Evolutionary conservation across 2,888 invertebrate genomes (phyloP).

Genomic region (Andrena fulva): DNA sequence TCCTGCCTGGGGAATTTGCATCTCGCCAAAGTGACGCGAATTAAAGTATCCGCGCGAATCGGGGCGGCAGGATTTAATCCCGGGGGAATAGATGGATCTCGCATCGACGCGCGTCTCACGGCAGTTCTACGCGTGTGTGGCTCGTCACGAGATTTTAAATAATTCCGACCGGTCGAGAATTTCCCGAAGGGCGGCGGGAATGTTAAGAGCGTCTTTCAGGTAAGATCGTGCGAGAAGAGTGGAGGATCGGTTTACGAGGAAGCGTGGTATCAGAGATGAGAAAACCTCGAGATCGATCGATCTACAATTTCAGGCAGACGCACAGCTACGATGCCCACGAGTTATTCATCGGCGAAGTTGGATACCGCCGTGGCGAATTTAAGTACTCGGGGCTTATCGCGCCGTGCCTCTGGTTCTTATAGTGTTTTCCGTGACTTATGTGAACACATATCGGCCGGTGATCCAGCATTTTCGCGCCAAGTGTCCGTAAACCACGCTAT

Average conservation of each 20-base stretch:
- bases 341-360: slow-evolving; percentile 49
- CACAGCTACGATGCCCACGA: slow-evolving; percentile 8
- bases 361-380: slow-evolving; percentile 25
- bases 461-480: slow-evolving; percentile 51
- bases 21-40: slow-evolving; percentile 16
- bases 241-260: too few relatives aligned
- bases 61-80: neutral
- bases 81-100: neutral
- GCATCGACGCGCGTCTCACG: neutral
- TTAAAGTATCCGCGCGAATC: slow-evolving; percentile 17
- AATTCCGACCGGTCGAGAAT: neutral
- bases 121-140: neutral
- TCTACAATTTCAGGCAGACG: slow-evolving; percentile 8
- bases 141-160: neutral
- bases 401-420: slow-evolving; percentile 21
- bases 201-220: too few relatives aligned
- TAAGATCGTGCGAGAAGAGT: too few relatives aligned
- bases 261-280: too few relatives aligned
- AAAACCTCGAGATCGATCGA: neutral
- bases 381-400: slow-evolving; percentile 39
- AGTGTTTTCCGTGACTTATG: slow-evolving; percentile 50
- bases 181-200: too few relatives aligned
- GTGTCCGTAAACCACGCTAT: slow-evolving; percentile 49
- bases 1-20: slow-evolving; percentile 25
- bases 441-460: slow-evolving; percentile 34